Evolutionary conservation across 2,113 vertebrate genomes (phyloP).

Genomic region (Eretmochelys imbricata): DNA sequence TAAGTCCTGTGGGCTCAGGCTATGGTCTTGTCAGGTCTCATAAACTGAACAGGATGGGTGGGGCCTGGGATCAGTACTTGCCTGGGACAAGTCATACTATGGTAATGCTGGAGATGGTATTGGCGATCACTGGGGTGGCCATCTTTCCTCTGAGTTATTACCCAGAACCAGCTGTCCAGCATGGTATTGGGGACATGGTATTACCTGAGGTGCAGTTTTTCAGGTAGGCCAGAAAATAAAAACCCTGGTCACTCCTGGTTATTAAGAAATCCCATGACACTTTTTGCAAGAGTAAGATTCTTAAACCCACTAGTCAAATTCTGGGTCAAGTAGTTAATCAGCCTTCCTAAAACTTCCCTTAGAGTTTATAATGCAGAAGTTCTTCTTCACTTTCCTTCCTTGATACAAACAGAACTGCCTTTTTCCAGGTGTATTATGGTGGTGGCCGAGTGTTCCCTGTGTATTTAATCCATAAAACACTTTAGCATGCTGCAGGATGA

Average conservation of each 20-base stretch:
- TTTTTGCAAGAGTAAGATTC: neutral
- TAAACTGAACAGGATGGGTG: neutral
- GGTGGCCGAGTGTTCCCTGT: neutral
- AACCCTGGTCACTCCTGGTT: neutral
- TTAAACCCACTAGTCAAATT: neutral
- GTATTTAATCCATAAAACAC: neutral
- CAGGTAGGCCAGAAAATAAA: neutral
- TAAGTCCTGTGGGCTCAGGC: neutral
- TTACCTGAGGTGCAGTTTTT: neutral
- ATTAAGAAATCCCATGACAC: neutral
- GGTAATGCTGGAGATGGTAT: neutral
- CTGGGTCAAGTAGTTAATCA: neutral
- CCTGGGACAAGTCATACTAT: neutral
- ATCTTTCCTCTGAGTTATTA: neutral
- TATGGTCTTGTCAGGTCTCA: neutral
- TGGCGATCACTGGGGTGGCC: no score
- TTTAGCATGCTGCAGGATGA: neutral
- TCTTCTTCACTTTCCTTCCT: neutral
- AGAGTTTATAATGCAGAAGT: neutral
- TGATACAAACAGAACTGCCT: neutral
- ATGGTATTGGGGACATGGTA: neutral
- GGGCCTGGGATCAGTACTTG: no score
- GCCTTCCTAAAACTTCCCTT: neutral
- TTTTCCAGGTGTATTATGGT: neutral
- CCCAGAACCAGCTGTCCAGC: neutral